phyloP scores from a whole-genome alignment of 2,888 invertebrate genomes.

The Nudaria mundana region DNA sequence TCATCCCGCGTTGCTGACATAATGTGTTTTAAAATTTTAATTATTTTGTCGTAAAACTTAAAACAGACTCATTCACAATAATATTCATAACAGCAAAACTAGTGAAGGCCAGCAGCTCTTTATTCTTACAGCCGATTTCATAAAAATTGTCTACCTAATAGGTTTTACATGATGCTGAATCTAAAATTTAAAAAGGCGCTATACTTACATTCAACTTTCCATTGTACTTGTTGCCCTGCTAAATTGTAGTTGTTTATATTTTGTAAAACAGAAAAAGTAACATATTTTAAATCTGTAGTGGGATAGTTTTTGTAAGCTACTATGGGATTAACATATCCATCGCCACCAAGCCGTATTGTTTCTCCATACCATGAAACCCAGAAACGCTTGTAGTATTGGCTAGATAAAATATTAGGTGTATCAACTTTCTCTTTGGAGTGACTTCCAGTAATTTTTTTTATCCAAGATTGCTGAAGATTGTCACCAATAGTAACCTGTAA shows the following conservation, averaged over 20 bases:
- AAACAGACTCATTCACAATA: too few relatives aligned
- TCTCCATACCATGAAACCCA: constrained; percentile 75
- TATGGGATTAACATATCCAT: constrained; percentile 52
- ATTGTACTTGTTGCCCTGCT: constrained; percentile 23
- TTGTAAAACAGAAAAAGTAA: constrained; percentile 37
- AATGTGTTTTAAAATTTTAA: too few relatives aligned
- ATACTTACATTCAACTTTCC: constrained; percentile 55
- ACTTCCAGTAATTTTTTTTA: constrained; percentile 26
- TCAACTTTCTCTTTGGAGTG: constrained; percentile 20
- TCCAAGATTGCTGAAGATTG: constrained; percentile 35
- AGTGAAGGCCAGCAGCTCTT: too few relatives aligned
- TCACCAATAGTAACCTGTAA: constrained; percentile 43
- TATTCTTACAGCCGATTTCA: too few relatives aligned
- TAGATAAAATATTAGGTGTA: constrained; percentile 68
- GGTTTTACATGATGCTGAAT: too few relatives aligned
- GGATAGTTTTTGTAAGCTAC: constrained; percentile 26
- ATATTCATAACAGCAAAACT: too few relatives aligned
- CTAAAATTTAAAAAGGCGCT: too few relatives aligned
- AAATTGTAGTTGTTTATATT: constrained; percentile 4
- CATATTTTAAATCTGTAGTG: constrained; percentile 37
- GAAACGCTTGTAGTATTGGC: constrained; percentile 66
- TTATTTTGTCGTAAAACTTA: too few relatives aligned
- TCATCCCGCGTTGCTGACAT: too few relatives aligned
- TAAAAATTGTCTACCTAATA: too few relatives aligned
- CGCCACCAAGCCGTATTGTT: constrained; percentile 56